A percentile compares a stretch with the other conserved stretches of the same genome.
phyloP scores from a whole-genome alignment of 1,140 invertebrate genomes.

The Drosophila sp. region DNA sequence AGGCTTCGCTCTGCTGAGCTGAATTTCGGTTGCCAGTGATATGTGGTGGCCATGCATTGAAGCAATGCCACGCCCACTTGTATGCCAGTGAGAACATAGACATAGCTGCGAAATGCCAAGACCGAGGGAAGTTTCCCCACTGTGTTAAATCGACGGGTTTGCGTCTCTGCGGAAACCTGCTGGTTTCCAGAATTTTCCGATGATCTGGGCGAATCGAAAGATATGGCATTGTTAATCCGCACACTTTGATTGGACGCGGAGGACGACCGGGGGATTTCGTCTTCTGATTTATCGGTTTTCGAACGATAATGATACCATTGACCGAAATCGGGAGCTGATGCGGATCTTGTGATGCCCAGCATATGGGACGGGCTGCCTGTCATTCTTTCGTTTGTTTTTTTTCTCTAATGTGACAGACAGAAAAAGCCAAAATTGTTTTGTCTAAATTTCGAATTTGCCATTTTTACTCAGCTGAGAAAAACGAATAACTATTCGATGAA shows the following conservation, averaged over 20 bases:
- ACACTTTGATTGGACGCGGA: too few relatives aligned
- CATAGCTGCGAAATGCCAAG: slow-evolving; percentile 36
- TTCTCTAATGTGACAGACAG: slow-evolving; percentile 2
- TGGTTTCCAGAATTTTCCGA: background rate
- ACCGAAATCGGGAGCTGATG: slow-evolving; percentile 27
- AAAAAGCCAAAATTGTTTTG: background rate
- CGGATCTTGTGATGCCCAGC: slow-evolving; percentile 35
- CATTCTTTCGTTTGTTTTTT: slow-evolving; percentile 11
- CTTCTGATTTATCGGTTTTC: background rate
- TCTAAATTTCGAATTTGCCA: background rate
- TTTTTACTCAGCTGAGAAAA: background rate
- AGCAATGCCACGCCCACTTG: slow-evolving; percentile 47
- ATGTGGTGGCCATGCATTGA: slow-evolving; percentile 51
- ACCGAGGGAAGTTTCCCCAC: background rate
- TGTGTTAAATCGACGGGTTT: background rate
- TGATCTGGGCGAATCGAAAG: background rate
- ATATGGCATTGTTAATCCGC: background rate
- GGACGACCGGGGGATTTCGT: background rate
- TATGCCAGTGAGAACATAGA: slow-evolving; percentile 33
- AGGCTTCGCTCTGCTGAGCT: slow-evolving; percentile 30
- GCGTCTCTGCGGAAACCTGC: background rate
- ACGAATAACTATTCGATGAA: background rate
- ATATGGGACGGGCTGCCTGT: slow-evolving; percentile 35
- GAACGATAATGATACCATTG: background rate
- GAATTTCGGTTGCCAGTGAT: slow-evolving; percentile 40